A percentile compares a stretch with the other conserved stretches of the same genome.
These are phyloP conservation scores for Lepetodrilus schrolli DNA, from an alignment of 2,888 invertebrate species.

Conservation along the genomic window DNA sequence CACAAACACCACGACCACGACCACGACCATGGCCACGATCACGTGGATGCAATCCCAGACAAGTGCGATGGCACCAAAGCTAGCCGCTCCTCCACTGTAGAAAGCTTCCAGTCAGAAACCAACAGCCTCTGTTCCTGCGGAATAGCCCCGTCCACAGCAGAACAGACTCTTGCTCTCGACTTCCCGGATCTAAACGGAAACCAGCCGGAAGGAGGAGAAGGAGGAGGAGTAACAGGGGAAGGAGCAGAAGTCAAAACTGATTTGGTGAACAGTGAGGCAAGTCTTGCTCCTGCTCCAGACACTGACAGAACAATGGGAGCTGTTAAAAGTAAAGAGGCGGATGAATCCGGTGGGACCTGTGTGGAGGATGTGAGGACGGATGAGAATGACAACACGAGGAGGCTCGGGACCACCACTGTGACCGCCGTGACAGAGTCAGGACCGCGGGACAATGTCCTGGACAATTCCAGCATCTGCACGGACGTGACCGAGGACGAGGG, in stretches of 20 bases:
- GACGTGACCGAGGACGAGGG: constrained; percentile 26
- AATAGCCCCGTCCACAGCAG: constrained; percentile 14
- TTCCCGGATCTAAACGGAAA: constrained; percentile 1
- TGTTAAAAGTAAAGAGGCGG: not conserved
- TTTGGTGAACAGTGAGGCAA: not conserved
- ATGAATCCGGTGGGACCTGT: not conserved
- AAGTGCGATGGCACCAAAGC: not conserved
- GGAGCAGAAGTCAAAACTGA: not conserved
- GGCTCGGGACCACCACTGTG: not conserved
- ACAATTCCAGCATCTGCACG: not conserved
- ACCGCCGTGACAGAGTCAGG: not conserved
- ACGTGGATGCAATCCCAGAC: constrained; percentile 30
- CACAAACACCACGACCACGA: too few relatives aligned
- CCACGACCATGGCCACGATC: constrained; percentile 30
- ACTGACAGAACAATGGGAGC: constrained; percentile 10
- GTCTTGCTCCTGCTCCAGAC: constrained; percentile 8
- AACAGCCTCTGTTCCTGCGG: constrained; percentile 57
- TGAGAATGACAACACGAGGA: not conserved
- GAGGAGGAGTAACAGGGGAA: not conserved
- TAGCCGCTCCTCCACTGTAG: constrained; percentile 36
- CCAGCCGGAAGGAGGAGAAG: not conserved
- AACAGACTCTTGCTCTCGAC: not conserved
- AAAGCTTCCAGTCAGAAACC: constrained; percentile 39
- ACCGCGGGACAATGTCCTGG: not conserved
- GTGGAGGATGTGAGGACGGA: not conserved